Evolutionary conservation across 35 echinoderm and acorn worm species (phyloP), one percentile per base, ranked within the genome.

Genomic region (Ophioderma brevispina): DNA sequence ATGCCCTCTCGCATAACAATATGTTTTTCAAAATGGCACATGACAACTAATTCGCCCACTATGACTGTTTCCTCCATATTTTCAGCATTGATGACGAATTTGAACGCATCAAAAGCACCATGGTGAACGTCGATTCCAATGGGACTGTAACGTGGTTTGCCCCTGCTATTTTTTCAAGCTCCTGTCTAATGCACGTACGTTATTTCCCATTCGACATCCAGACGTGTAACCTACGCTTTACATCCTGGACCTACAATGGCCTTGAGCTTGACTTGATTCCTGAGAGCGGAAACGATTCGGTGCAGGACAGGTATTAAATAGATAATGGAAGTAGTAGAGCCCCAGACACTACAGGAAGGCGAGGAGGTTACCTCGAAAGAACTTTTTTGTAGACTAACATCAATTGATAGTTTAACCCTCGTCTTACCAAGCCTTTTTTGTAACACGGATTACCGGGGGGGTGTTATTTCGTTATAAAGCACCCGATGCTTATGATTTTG

Each of bases 151-250:
- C 21, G 63, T 87, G 84, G 84, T 55, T 64, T 31, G 63, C 84
- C 1, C 84, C 84, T 5, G 84, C 55, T 2, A 87, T 87, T 31
- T 87, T 87, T 31, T 3, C 75, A 32, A 75, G 84, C 64, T 64
- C 19, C 6, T 87, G 84, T 39, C 32, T 14, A 14, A 36, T 87
- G 23, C 36, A 75, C 36, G 52, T 76, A 8, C 49, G 31, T 25
- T 87, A 87, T 39, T 87, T 87, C 36, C 84, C 84, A n/a, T 87
- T 87, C 40, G 84, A 87, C 40, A 87, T 35, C 0, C 84, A 87
- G 31, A 6, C 15, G 23, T 87, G 84, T 39, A 35, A 76, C 0
- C 34, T 87, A 1, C 35, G 76, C 15, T 76, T 87, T 21, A 37
- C 36, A 23, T 64, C 84, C 14, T 87, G 84, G 84, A 19, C 49